These are phyloP conservation scores for Anoncus sp. DNA, from an alignment of 2,888 invertebrate species.

Conservation along the genomic window DNA sequence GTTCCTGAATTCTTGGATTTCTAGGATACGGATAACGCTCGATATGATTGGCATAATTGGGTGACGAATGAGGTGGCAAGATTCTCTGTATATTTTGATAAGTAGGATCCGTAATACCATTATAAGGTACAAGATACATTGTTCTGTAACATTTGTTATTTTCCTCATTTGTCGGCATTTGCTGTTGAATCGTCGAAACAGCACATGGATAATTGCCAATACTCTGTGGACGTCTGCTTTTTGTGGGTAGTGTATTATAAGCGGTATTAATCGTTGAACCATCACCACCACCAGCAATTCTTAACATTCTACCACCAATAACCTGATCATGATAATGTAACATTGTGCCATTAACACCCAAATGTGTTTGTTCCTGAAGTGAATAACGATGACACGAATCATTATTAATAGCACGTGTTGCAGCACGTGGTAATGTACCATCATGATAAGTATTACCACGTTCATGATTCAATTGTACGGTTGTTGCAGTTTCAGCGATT, in stretches of 20 bases:
- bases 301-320: conserved; percentile 69
- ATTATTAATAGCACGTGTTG: conserved; percentile 58
- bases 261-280: conserved; percentile 58
- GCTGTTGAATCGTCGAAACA: conserved; percentile 53
- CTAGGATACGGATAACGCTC: conserved; percentile 81
- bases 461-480: conserved; percentile 71
- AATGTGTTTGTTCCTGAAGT: conserved; percentile 33
- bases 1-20: conserved; percentile 66
- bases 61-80: conserved; percentile 75
- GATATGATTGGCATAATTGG: conserved; percentile 79
- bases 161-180: conserved; percentile 57
- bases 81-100: conserved; percentile 81
- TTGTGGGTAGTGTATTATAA: conserved; percentile 72
- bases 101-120: conserved; percentile 79
- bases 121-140: conserved; percentile 82
- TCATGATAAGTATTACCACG: conserved; percentile 77
- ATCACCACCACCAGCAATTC: conserved; percentile 75
- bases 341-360: conserved; percentile 70
- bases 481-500: conserved; percentile 77
- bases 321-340: conserved; percentile 73
- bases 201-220: conserved; percentile 75
- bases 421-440: conserved; percentile 71
- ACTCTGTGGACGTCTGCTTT: conserved; percentile 59
- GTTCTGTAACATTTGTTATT: conserved; percentile 79
- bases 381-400: conserved; percentile 70